phyloP scores from a whole-genome alignment of 37 sponge, comb jelly and placozoan species.

The Haliclona indistincta region DNA sequence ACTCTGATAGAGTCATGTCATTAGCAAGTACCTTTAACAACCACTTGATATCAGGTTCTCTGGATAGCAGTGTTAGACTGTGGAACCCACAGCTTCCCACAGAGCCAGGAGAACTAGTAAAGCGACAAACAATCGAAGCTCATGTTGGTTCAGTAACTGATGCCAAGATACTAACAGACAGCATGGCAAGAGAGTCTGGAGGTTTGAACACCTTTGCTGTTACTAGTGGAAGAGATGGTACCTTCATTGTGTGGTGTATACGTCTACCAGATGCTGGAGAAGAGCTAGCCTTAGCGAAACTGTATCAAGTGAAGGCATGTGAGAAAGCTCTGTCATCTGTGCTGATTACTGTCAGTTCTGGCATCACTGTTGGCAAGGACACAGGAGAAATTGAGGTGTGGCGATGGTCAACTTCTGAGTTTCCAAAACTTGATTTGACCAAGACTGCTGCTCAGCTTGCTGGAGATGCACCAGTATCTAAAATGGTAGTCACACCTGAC shows the following conservation, averaged over 20 bases:
- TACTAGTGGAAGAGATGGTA: slow-evolving; percentile 77
- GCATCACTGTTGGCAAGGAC: slow-evolving; percentile 31
- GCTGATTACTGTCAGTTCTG: neutral
- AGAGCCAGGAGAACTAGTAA: slow-evolving; percentile 19
- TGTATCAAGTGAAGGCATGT: slow-evolving; percentile 37
- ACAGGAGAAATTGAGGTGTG: slow-evolving; percentile 28
- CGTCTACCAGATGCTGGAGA: neutral
- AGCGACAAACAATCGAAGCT: neutral
- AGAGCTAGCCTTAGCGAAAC: neutral
- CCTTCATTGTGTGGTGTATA: slow-evolving; percentile 55
- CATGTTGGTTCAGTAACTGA: slow-evolving; percentile 71
- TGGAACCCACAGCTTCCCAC: slow-evolving; percentile 63
- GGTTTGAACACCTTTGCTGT: slow-evolving; percentile 9
- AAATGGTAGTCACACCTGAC: slow-evolving; percentile 31
- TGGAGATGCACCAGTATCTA: slow-evolving; percentile 24
- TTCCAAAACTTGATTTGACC: neutral
- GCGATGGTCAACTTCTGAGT: slow-evolving; percentile 16
- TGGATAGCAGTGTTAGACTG: slow-evolving; percentile 73
- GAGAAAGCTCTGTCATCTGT: slow-evolving; percentile 49
- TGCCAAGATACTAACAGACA: neutral
- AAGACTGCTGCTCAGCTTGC: slow-evolving; percentile 10
- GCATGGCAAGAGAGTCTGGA: too few relatives aligned
- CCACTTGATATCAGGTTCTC: slow-evolving; percentile 61
- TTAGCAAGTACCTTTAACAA: slow-evolving; percentile 56
- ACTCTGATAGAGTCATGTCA: slow-evolving; percentile 79